Base-by-base conservation (phyloP, 1,140 invertebrate species). In the Scaptomyza montana region DNA sequence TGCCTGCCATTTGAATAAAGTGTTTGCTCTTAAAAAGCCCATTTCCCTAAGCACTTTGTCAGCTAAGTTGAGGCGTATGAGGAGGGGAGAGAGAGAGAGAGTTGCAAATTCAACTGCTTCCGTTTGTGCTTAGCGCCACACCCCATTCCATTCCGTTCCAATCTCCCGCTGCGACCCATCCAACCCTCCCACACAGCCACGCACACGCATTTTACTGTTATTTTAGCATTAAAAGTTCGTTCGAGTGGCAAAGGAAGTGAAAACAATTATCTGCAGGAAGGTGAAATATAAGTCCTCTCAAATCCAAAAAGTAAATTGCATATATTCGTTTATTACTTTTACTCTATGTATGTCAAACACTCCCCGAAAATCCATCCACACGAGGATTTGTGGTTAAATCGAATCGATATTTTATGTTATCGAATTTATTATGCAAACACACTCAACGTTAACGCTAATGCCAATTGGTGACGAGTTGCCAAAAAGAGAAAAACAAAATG, bases 1-100 rank as follows among this genome's bases (percentile, higher is more conserved):
- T 74, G 68, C 57, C 62, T 21, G 73, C 65, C 78, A 86, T 85
- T 85, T 87, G 74, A 65, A 80, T 64, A 87, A 86, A 87, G 67
- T 87, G 82, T 86, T 86, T 89, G 84, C 78, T 89, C 78, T 89
- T 86, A 86, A 87, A 89, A 87, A 89, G 89, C 82, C 84, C 82
- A 87, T 87, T 87, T 84, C 62, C 68, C 84, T 89, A 78, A 87
- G 82, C 72, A 82, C 82, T 82, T 78, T 86, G 77, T 71, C 62
- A 77, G 80, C 7, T 8, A 30, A 9, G 21, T 0, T 16, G 47
- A 3, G 41, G 21, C 16, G 16, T 16, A 46, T 46, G 33, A 9
- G 33, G 60, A 25, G 19, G 30, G 5, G 30, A 1, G 28, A 30
- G 5, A 6, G 30, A 6, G 5, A 6, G 30, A 7, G 30, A 33